Evolutionary conservation across 2,797 vertebrate genomes (phyloP).

Genomic region (Acipenser oxyrinchus): DNA sequence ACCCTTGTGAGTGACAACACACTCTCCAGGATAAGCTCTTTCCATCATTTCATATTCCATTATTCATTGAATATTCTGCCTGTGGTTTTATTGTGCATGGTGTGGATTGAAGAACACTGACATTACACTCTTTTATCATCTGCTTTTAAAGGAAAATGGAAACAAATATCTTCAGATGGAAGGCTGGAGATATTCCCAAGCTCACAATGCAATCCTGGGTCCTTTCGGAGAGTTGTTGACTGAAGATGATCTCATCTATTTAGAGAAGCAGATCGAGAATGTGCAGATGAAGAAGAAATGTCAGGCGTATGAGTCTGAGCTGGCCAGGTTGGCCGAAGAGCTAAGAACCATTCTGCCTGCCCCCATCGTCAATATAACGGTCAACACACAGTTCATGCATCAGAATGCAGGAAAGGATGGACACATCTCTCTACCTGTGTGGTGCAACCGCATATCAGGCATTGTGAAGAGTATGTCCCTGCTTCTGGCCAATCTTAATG

Average conservation of each 20-base stretch:
- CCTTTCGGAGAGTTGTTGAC: slow-evolving; percentile 90
- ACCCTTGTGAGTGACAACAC: no score
- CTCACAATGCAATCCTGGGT: slow-evolving; percentile 83
- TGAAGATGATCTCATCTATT: slow-evolving; percentile 77
- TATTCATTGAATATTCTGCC: no score
- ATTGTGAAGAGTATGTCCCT: slow-evolving; percentile 82
- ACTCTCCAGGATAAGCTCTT: no score
- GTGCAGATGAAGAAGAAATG: slow-evolving; percentile 75
- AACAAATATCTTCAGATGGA: slow-evolving; percentile 49
- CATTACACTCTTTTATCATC: neutral
- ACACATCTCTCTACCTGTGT: slow-evolving; percentile 66
- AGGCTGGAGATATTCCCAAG: slow-evolving; percentile 78
- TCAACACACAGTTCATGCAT: slow-evolving; percentile 70
- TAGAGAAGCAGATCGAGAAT: slow-evolving; percentile 81
- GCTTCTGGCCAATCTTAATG: slow-evolving; percentile 69
- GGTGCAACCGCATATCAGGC: slow-evolving; percentile 78
- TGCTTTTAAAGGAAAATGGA: slow-evolving; percentile 45
- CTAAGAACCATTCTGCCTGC: slow-evolving; percentile 76
- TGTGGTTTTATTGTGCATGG: no score
- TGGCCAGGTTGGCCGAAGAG: slow-evolving; percentile 71
- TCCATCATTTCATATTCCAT: no score
- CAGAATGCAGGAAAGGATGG: slow-evolving; percentile 34
- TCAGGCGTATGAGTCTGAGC: slow-evolving; percentile 75
- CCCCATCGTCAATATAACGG: slow-evolving; percentile 76
- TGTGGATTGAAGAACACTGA: no score